phyloP scores from a whole-genome alignment of 2,888 invertebrate genomes.

The Anticlea derivata region DNA sequence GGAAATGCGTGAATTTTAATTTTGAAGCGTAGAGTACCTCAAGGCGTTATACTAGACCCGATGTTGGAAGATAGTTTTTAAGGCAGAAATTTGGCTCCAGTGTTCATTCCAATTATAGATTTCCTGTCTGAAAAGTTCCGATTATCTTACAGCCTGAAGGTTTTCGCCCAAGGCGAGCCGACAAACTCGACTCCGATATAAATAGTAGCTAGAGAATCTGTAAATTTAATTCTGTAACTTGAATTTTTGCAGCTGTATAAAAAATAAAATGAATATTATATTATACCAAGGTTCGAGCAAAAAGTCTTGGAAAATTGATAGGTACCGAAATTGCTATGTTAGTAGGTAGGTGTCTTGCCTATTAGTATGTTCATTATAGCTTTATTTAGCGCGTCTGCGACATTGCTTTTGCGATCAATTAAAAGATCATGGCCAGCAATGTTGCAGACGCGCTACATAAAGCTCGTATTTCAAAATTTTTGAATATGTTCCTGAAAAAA shows the following conservation, averaged over 20 bases:
- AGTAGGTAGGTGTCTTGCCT: background rate
- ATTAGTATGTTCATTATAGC: background rate
- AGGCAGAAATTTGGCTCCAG: slow-evolving; percentile 9
- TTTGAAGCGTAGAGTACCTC: background rate
- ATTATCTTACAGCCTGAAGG: slow-evolving; percentile 17
- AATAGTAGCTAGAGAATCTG: slow-evolving; percentile 7
- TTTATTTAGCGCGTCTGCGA: slow-evolving; percentile 10
- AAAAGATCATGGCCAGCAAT: no score
- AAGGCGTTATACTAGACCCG: slow-evolving; percentile 5
- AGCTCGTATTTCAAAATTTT: no score
- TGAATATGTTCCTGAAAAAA: no score
- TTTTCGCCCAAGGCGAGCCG: slow-evolving; percentile 2
- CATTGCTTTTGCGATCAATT: slow-evolving; percentile 23
- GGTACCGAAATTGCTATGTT: no score
- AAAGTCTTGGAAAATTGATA: no score
- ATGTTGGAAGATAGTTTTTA: slow-evolving; percentile 8
- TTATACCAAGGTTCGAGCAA: no score
- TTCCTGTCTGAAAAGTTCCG: slow-evolving; percentile 14
- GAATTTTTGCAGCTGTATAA: background rate
- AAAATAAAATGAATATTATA: no score
- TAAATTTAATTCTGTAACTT: slow-evolving; percentile 6
- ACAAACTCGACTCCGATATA: slow-evolving; percentile 11
- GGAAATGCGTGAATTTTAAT: background rate
- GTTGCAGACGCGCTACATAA: no score
- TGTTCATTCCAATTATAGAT: slow-evolving; percentile 19